Percentiles rank a stretch among this genome's conserved stretches.
These are phyloP conservation scores for Ceyx erithaca DNA, from an alignment of 2,797 vertebrate species.

Conservation along the genomic window DNA sequence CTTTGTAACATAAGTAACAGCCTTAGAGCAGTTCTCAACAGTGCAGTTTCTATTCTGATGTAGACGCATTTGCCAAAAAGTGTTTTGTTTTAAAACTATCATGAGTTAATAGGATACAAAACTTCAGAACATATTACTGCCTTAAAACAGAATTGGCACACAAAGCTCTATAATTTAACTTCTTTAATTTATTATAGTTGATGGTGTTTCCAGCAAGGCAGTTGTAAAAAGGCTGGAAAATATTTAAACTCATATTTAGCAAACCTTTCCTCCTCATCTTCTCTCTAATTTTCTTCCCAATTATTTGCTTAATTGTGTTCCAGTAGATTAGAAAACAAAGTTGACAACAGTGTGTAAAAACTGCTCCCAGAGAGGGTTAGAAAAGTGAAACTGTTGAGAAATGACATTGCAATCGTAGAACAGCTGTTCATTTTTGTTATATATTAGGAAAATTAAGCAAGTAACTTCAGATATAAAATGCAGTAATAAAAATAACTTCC, in stretches of 20 bases:
- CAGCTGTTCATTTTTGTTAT: background rate
- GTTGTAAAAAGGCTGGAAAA: background rate
- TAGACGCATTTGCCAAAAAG: background rate
- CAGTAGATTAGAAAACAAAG: background rate
- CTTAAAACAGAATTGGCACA: background rate
- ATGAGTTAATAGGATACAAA: background rate
- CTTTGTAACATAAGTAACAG: background rate
- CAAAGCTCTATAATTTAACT: background rate
- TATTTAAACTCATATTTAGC: conserved; percentile 12
- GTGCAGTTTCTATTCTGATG: background rate
- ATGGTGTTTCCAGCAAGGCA: background rate
- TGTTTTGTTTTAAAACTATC: background rate
- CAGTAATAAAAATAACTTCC: background rate
- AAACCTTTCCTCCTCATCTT: background rate
- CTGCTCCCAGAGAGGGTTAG: background rate
- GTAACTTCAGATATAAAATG: background rate
- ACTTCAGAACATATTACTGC: background rate
- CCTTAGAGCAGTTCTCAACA: background rate
- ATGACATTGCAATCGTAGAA: background rate
- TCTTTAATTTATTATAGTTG: background rate
- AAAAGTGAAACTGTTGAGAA: conserved; percentile 8
- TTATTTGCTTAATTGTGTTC: background rate
- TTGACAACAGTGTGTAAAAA: background rate
- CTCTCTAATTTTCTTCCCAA: background rate
- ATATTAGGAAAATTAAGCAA: background rate